Evolutionary conservation across 2,113 vertebrate species (phyloP), one percentile per base, ranked within the genome.

Genomic region (Nanger granti): DNA sequence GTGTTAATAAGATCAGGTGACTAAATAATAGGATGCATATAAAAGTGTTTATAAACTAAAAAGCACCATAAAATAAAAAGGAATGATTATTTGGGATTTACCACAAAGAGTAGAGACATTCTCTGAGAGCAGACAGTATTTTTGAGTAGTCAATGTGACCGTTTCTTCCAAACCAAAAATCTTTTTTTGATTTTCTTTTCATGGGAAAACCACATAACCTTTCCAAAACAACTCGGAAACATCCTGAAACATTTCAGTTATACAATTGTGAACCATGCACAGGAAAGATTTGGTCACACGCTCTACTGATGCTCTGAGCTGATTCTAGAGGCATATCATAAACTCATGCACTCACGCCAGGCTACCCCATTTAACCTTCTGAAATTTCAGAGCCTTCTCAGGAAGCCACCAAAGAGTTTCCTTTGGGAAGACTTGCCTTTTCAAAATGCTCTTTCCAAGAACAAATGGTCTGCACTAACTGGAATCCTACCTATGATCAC

Each of bases 171-270:
- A 82, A 96, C 60, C 8, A 76, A 89, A 93, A 76, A 57, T 5
- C 8, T 85, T 94, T 85, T 93, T 59, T 60, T 73, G 66, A 87
- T 94, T 88, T 95, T 94, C 84, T 94, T 94, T 94, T 91, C 44
- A 41, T 87, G 87, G 59, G 64, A 59, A 97, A 93, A 88, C 89
- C 87, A 86, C 57, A 88, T 3, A 69, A n/a, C 73, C 83, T 93
- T 96, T 97, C 64, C 94, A 93, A 94, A 96, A 91, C 64, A 91
- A n/a, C 64, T 73, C 89, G 37, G 31, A 94, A 89, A 86, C 22
- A 22, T 97, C 31, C 92, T 44, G 28, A 94, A 89, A 86, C 14
- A 18, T 96, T 54, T 82, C 44, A 91, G 31, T 44, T 66, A 92
- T 57, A 29, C 17, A 17, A 17, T 62, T 15, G 7, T 41, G 83